Conservation (phyloP, 1,140 invertebrate genomes). For the Drosophila saltans region DNA sequence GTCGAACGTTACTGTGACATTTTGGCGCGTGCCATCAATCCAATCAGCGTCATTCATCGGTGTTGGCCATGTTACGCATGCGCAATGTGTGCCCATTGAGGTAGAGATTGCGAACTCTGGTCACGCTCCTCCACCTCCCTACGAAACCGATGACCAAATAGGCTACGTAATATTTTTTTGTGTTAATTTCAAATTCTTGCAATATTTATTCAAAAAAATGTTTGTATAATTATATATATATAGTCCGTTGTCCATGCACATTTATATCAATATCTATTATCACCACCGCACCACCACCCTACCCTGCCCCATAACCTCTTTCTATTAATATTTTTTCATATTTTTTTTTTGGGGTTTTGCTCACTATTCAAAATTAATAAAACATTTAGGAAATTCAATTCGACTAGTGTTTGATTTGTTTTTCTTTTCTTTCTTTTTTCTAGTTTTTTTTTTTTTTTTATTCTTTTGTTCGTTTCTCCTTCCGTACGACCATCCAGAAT, state of each 20-base stretch:
- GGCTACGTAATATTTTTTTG: neutral
- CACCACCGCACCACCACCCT: too few species aligned
- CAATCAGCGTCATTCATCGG: constrained; percentile 32
- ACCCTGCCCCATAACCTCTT: too few species aligned
- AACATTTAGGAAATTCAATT: neutral
- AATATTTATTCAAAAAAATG: too few species aligned
- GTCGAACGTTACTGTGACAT: constrained; percentile 2
- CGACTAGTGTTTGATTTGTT: neutral
- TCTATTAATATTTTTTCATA: too few species aligned
- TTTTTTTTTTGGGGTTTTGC: neutral
- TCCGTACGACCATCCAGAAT: constrained; percentile 17
- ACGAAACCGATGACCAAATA: constrained; percentile 31
- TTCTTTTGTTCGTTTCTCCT: neutral
- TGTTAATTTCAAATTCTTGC: neutral
- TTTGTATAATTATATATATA: too few species aligned
- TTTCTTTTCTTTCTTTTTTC: neutral
- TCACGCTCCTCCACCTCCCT: constrained; percentile 26
- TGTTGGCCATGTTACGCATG: constrained; percentile 26
- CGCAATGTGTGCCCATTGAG: constrained; percentile 22
- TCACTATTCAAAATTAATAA: constrained; percentile 13
- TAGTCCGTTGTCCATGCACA: too few species aligned
- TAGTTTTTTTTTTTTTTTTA: neutral
- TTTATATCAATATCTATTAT: too few species aligned
- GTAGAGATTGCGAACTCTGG: constrained; percentile 12
- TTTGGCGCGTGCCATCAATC: constrained; percentile 63